Conservation (phyloP, 2,113 vertebrate genomes). For the Syngnathus scovelli region DNA sequence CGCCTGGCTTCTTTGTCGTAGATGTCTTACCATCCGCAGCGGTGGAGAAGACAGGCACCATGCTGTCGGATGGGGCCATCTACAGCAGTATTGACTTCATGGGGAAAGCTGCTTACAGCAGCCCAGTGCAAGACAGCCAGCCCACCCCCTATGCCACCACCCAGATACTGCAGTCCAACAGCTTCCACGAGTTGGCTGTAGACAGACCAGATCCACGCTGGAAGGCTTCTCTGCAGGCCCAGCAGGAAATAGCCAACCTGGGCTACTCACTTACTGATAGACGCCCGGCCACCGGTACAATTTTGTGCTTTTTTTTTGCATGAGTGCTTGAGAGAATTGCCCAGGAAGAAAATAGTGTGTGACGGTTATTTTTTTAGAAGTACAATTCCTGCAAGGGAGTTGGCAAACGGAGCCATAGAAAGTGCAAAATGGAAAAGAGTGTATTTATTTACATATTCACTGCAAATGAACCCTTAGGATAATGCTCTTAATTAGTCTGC, state of each 20-base stretch:
- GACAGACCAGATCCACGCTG: conserved; percentile 90
- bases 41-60: conserved; percentile 89
- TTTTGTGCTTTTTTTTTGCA: neutral
- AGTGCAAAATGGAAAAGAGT: conserved; percentile 26
- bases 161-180: conserved; percentile 91
- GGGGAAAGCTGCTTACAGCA: conserved; percentile 87
- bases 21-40: conserved; percentile 83
- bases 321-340: neutral
- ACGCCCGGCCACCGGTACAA: conserved; percentile 83
- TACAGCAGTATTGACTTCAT: conserved; percentile 98
- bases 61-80: conserved; percentile 96
- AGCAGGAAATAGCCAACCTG: conserved; percentile 85
- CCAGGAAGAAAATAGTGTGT: neutral
- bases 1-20: conserved; percentile 52
- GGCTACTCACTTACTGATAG: conserved; percentile 89
- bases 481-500: conserved; percentile 65
- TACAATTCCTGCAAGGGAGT: conserved; percentile 14
- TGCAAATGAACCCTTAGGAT: conserved; percentile 57
- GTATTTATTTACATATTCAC: conserved; percentile 51
- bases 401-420: conserved; percentile 19
- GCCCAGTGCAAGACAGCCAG: conserved; percentile 82
- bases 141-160: conserved; percentile 92
- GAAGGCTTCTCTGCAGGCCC: conserved; percentile 90
- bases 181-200: conserved; percentile 90
- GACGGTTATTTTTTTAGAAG: neutral